phyloP scores from a whole-genome alignment of 1,140 invertebrate species.

The Eupristina koningsbergeri region DNA sequence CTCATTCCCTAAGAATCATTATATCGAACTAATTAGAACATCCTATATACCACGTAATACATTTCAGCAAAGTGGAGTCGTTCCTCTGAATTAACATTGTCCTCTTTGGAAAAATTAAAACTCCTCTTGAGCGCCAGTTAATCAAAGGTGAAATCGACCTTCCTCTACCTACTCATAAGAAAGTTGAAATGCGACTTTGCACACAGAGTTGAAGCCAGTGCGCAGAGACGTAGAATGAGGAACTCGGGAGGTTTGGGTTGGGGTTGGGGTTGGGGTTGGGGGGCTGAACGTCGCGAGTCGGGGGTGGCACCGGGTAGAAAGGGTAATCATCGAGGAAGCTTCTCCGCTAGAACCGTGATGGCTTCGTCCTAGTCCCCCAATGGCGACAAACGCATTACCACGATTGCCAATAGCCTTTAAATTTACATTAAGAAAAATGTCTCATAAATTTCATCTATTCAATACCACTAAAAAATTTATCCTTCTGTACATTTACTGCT shows the following conservation, averaged over 20 bases:
- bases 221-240: too few species aligned
- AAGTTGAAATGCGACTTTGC: neutral
- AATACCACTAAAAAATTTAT: neutral
- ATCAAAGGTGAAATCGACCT: conserved; percentile 7
- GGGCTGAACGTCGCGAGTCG: too few species aligned
- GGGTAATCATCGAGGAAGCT: conserved; percentile 23
- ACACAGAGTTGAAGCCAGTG: neutral
- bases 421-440: neutral
- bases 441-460: neutral
- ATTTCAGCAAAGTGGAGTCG: too few species aligned
- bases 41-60: neutral
- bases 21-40: neutral
- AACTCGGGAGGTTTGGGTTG: too few species aligned
- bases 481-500: neutral
- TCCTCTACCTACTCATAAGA: neutral
- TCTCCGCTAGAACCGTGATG: neutral
- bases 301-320: too few species aligned
- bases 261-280: too few species aligned
- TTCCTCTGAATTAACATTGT: neutral
- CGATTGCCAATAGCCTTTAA: conserved; percentile 22
- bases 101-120: neutral
- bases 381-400: conserved; percentile 23
- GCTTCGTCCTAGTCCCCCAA: neutral
- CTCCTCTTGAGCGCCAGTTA: neutral
- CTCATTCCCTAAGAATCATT: neutral